A percentile compares a stretch with the other conserved stretches of the same genome.
phyloP scores from a whole-genome alignment of 37 sponge, comb jelly and placozoan genomes.

The Axinella damicornis region DNA sequence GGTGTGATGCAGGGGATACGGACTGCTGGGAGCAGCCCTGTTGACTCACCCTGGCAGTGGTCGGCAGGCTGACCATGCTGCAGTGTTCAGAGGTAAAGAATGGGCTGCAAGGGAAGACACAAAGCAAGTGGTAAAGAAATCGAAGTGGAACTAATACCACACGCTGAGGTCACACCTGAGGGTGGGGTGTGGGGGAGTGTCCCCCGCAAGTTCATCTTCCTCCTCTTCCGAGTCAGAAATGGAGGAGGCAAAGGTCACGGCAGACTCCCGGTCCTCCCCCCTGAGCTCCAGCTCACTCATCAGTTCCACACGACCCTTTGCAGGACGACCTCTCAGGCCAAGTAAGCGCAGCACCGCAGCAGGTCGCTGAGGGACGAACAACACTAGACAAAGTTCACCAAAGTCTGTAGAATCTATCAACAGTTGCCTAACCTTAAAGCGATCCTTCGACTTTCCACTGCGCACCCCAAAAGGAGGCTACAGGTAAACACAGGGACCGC shows the following conservation, averaged over 20 bases:
- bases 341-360: constrained; percentile 42
- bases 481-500: too few relatives aligned
- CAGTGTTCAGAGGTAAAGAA: constrained; percentile 65
- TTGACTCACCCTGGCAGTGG: constrained; percentile 38
- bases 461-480: not conserved
- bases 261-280: constrained; percentile 40
- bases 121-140: not conserved
- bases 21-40: not conserved
- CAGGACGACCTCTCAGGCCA: constrained; percentile 4
- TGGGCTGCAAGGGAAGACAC: too few relatives aligned
- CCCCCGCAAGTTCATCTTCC: constrained; percentile 27
- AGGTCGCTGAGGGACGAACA: too few relatives aligned
- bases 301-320: not conserved
- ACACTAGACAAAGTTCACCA: too few relatives aligned
- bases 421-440: too few relatives aligned
- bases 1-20: not conserved
- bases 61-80: constrained; percentile 72
- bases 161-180: constrained; percentile 37
- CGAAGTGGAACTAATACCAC: not conserved
- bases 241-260: constrained; percentile 62
- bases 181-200: constrained; percentile 43
- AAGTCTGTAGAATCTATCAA: too few relatives aligned
- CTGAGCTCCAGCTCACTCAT: not conserved
- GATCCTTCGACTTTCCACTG: too few relatives aligned
- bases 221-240: constrained; percentile 59